These are phyloP conservation scores for Pterocles orientalis DNA, from an alignment of 2,113 vertebrate genomes.

Conservation along the genomic window DNA sequence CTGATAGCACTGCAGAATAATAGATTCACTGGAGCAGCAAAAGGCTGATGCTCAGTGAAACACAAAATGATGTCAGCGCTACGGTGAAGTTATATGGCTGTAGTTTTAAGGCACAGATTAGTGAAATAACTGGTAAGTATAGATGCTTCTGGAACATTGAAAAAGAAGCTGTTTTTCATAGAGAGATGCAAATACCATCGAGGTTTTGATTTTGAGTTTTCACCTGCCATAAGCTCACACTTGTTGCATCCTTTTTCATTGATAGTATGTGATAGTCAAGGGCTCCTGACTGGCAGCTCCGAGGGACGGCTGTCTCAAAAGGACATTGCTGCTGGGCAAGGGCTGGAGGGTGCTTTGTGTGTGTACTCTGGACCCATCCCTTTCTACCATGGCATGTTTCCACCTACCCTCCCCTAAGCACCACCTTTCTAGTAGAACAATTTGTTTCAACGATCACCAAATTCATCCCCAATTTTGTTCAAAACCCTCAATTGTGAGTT, in stretches of 20 bases:
- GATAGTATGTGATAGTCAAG: neutral
- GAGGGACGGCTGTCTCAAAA: neutral
- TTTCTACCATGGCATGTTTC: neutral
- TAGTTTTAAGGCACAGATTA: neutral
- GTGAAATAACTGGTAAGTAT: neutral
- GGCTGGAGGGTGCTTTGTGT: neutral
- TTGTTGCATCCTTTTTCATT: neutral
- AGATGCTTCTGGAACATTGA: neutral
- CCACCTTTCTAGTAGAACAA: neutral
- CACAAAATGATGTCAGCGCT: neutral
- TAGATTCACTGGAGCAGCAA: neutral
- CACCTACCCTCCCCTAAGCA: neutral
- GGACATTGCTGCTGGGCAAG: neutral
- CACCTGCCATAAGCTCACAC: neutral
- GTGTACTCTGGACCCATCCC: neutral
- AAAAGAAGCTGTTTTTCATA: neutral
- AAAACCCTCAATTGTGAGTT: neutral
- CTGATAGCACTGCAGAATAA: neutral
- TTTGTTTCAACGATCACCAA: neutral
- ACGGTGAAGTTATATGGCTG: neutral
- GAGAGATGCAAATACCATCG: neutral
- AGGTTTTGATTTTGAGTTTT: neutral
- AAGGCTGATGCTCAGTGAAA: neutral
- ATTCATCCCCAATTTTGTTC: accelerated
- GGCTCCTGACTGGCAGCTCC: neutral